Evolutionary conservation across 2,888 invertebrate genomes (phyloP).

Genomic region (Zonitis immaculata): DNA sequence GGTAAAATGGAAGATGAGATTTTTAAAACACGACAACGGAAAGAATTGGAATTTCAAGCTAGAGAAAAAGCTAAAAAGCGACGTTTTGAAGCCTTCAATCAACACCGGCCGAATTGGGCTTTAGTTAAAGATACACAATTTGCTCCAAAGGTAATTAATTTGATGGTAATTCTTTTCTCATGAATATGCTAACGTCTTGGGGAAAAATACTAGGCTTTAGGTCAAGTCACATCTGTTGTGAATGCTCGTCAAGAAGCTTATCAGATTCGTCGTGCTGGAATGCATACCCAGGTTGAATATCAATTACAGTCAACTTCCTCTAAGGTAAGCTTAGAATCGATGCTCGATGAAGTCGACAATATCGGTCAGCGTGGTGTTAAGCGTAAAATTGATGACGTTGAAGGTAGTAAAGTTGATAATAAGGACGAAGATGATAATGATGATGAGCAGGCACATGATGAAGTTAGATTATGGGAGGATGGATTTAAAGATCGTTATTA

Average conservation of each 20-base stretch:
- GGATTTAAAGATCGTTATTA: constrained; percentile 99
- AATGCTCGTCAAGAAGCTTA: constrained; percentile 76
- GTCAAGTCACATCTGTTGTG: constrained; percentile 53
- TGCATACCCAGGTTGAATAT: constrained; percentile 47
- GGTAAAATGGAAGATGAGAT: constrained; percentile 96
- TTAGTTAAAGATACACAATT: constrained; percentile 72
- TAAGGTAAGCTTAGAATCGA: constrained; percentile 46
- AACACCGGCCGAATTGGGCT: constrained; percentile 61
- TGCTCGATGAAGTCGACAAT: constrained; percentile 49
- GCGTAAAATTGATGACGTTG: constrained; percentile 50
- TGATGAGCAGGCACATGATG: constrained; percentile 77
- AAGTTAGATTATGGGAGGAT: constrained; percentile 90
- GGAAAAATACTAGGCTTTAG: constrained; percentile 64
- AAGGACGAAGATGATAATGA: constrained; percentile 41
- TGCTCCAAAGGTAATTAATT: constrained; percentile 61
- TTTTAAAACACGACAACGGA: constrained; percentile 85
- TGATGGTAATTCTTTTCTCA: constrained; percentile 8
- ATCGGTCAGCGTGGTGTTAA: constrained; percentile 49
- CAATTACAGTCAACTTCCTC: too few species aligned
- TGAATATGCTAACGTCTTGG: too few species aligned
- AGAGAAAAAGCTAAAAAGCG: constrained; percentile 69
- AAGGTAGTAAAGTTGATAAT: constrained; percentile 46
- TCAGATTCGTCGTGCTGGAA: constrained; percentile 61
- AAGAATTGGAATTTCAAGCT: constrained; percentile 76
- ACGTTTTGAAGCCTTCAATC: constrained; percentile 50